Percentiles rank a stretch among this genome's conserved stretches.
Evolutionary conservation across 2,113 vertebrate species (phyloP).

Genomic region (Ophthalmolycus amberensis): DNA sequence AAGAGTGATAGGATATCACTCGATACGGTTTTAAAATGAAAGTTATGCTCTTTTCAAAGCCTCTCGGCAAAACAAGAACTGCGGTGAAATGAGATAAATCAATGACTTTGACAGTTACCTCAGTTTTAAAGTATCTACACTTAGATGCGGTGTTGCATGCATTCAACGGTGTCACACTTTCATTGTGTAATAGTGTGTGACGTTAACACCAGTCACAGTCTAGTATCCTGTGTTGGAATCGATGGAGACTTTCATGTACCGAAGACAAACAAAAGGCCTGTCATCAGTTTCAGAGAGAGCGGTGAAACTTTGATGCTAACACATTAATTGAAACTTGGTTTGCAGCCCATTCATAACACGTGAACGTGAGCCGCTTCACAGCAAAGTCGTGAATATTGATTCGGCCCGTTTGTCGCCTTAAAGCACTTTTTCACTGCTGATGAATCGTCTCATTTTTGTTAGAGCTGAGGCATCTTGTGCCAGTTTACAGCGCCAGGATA

Average conservation of each 20-base stretch:
- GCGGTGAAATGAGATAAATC: constrained; percentile 46
- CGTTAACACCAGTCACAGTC: constrained; percentile 31
- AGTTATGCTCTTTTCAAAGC: constrained; percentile 36
- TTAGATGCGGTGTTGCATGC: constrained; percentile 28
- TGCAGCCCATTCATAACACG: constrained; percentile 48
- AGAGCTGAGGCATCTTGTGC: constrained; percentile 43
- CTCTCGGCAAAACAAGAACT: constrained; percentile 45
- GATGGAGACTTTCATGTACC: constrained; percentile 57
- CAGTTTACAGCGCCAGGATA: constrained; percentile 41
- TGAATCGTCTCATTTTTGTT: constrained; percentile 38
- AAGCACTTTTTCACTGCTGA: constrained; percentile 30
- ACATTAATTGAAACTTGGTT: constrained; percentile 63
- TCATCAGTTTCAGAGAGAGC: constrained; percentile 48
- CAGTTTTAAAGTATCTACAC: constrained; percentile 23
- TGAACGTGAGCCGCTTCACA: constrained; percentile 35
- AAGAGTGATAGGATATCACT: constrained; percentile 36
- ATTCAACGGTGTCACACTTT: constrained; percentile 41
- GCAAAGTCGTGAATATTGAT: constrained; percentile 65
- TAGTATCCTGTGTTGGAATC: constrained; percentile 46
- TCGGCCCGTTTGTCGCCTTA: constrained; percentile 46
- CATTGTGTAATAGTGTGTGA: constrained; percentile 16
- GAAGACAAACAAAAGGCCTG: constrained; percentile 43
- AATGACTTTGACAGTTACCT: constrained; percentile 39
- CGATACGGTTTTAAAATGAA: constrained; percentile 33
- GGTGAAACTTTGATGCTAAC: constrained; percentile 48